Base-by-base conservation (phyloP, 1,140 invertebrate genomes). In the Bombus confusus region DNA sequence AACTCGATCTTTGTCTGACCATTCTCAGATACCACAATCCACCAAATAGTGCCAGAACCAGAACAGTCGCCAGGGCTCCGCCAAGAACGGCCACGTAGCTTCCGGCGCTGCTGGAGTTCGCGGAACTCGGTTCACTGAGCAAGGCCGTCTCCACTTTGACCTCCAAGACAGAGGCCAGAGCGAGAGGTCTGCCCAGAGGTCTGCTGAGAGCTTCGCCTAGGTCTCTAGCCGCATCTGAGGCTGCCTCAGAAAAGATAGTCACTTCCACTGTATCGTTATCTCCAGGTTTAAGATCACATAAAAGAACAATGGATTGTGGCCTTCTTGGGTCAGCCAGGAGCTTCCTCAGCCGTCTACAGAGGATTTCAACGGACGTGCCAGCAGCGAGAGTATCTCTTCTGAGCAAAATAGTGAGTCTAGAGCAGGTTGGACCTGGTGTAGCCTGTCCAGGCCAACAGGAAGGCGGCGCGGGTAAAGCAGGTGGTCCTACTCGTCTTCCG, bases 261-360 rank as follows among this genome's bases (percentile, higher is more conserved):
- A 99, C 97, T 95, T 98, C 98, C 69, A 99, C 96, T 5, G 97
- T 97, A 91, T 98, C 97, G 90, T 98, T 97, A 75, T 97, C 97
- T 37, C 97, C 97, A 1, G 96, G 95, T 87, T 98, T 97, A 13
- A 98, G 95, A 92, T 98, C 98, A 92, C 98, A 98, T 1, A 98
- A 96, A 13, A 98, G 93, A 31, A 98, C 96, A 9, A 98, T 95
- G 57, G 96, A 93, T 47, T 96, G 96, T 0, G 95, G 95, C 92
- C 95, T 92, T 93, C 94, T 93, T 89, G 95, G 96, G 81, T 96
- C 96, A 0, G 97, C 97, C 12, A 98, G 92, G 5, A 97, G 93
- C 68, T 96, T 95, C 72, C 98, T 95, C 47, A 98, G 94, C 86
- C 96, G 95, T 66, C 96, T 94, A 91, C 97, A 97, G 69, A 98